phyloP scores from a whole-genome alignment of 2,797 vertebrate genomes.

The Valencia hispanica region DNA sequence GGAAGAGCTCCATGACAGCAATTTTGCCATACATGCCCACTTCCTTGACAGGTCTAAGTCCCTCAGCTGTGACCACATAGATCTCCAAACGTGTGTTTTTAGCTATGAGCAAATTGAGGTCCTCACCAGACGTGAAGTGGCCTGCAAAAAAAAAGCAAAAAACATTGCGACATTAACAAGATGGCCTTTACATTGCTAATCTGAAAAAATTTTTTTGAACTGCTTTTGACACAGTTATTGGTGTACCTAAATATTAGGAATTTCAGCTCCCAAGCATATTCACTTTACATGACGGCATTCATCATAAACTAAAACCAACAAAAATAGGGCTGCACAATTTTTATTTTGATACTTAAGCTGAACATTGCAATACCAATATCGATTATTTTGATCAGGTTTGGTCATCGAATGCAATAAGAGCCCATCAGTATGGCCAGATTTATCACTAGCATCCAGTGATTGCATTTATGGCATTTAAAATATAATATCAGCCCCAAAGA shows the following conservation, averaged over 20 bases:
- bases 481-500: background rate
- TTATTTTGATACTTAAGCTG: background rate
- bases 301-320: background rate
- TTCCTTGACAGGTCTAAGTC: constrained; percentile 95
- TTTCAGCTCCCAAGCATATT: background rate
- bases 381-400: background rate
- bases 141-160: constrained; percentile 69
- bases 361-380: background rate
- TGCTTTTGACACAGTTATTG: background rate
- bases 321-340: background rate
- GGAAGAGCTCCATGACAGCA: constrained; percentile 97
- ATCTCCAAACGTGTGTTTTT: constrained; percentile 99
- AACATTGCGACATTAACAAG: constrained; percentile 5
- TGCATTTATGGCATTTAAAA: background rate
- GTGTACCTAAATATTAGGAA: background rate
- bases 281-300: background rate
- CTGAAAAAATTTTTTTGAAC: no score
- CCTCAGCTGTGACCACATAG: constrained; percentile 96
- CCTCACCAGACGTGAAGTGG: constrained; percentile 96
- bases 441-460: background rate
- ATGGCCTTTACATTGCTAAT: background rate
- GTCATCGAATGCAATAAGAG: background rate
- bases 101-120: constrained; percentile 95
- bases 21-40: constrained; percentile 99
- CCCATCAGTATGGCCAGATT: background rate